Conservation (phyloP, 1,140 invertebrate species). For the Orchestia grillus region DNA sequence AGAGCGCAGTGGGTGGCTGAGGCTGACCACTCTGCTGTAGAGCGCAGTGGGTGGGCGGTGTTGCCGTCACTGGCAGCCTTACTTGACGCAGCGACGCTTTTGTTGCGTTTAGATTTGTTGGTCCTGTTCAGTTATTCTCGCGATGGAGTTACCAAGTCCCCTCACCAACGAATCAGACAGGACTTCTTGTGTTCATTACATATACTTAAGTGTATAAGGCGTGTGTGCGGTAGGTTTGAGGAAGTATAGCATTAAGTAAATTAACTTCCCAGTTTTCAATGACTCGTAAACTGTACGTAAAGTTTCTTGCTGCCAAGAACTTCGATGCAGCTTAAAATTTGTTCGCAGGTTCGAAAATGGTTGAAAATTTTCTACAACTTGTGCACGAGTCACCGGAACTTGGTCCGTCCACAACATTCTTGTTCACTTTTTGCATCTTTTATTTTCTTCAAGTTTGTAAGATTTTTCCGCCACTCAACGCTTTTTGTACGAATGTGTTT, state of each 20-base stretch:
- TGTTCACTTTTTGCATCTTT: not conserved
- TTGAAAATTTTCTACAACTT: not conserved
- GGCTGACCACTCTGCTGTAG: not conserved
- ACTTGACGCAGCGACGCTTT: not conserved
- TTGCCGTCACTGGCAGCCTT: not conserved
- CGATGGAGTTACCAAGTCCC: not conserved
- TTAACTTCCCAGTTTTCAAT: not conserved
- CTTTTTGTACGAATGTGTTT: too few relatives aligned
- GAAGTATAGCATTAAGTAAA: not conserved
- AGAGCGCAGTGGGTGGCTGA: not conserved
- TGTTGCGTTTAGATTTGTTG: not conserved
- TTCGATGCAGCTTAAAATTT: not conserved
- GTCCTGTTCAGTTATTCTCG: not conserved
- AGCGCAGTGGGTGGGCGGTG: not conserved
- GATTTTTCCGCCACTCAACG: too few relatives aligned
- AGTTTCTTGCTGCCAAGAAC: not conserved
- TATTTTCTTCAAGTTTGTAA: too few relatives aligned
- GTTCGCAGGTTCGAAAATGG: not conserved
- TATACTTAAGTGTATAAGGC: not conserved
- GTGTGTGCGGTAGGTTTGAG: not conserved
- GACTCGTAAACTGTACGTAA: not conserved
- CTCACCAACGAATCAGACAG: not conserved
- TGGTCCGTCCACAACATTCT: not conserved
- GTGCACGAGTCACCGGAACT: not conserved
- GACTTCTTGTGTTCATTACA: not conserved